Evolutionary conservation across 2,113 vertebrate genomes (phyloP).

Genomic region (Ellobius talpinus): DNA sequence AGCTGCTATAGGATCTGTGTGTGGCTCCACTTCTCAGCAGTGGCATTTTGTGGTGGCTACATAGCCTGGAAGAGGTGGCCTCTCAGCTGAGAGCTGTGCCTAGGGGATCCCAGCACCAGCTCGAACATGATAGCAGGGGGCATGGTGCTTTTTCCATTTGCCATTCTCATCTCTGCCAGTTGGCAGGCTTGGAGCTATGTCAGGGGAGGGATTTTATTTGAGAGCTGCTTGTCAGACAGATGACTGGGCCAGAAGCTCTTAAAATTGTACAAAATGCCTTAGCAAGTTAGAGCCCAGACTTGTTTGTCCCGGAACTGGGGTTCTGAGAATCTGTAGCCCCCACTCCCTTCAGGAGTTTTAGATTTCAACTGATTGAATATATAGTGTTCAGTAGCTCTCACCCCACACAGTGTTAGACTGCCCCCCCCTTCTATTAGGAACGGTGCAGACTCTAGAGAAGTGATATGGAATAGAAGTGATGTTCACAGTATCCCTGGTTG

Average conservation of each 20-base stretch:
- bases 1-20: fast-evolving
- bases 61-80: background rate
- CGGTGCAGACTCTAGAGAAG: background rate
- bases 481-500: background rate
- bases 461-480: fast-evolving
- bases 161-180: slow-evolving; percentile 33
- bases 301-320: background rate
- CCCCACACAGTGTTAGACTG: background rate
- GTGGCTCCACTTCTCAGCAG: background rate
- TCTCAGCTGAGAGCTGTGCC: background rate
- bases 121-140: background rate
- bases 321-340: background rate
- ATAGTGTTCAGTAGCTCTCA: background rate
- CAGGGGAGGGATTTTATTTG: slow-evolving; percentile 36
- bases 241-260: slow-evolving; percentile 28
- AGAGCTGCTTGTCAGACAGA: slow-evolving; percentile 22
- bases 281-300: slow-evolving; percentile 4
- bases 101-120: background rate
- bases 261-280: slow-evolving; percentile 17
- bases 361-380: background rate
- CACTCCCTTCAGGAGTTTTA: fast-evolving
- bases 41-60: background rate
- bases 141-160: slow-evolving; percentile 62
- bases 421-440: background rate
- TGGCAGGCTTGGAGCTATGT: slow-evolving; percentile 9